phyloP scores from a whole-genome alignment of 37 sponge, comb jelly and placozoan genomes.

The Diacarnus erythraeanus region DNA sequence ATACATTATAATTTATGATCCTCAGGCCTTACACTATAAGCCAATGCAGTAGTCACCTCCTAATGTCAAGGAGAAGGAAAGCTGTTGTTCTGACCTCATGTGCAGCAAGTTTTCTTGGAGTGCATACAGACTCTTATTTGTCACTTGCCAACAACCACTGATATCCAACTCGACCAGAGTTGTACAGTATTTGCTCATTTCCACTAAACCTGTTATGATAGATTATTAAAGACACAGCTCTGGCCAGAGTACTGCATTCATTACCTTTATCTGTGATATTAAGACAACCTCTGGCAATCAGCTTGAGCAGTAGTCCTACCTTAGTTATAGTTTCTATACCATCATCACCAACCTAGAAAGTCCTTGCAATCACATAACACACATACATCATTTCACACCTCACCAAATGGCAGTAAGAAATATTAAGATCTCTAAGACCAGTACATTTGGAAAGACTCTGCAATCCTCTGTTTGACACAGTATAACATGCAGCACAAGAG shows the following conservation, averaged over 20 bases:
- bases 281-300: constrained; percentile 43
- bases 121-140: constrained; percentile 28
- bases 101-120: constrained; percentile 39
- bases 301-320: constrained; percentile 16
- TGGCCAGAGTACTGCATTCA: not conserved
- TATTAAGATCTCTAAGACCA: constrained; percentile 31
- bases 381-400: not conserved
- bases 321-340: constrained; percentile 23
- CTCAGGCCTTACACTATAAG: not conserved
- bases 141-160: constrained; percentile 55
- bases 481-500: constrained; percentile 53
- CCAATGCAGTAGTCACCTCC: constrained; percentile 27
- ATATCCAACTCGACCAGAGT: constrained; percentile 46
- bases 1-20: not conserved
- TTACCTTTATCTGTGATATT: constrained; percentile 44
- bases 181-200: constrained; percentile 18
- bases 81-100: not conserved
- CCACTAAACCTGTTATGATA: constrained; percentile 28
- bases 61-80: not conserved
- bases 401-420: constrained; percentile 69
- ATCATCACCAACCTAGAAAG: constrained; percentile 46
- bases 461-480: constrained; percentile 43
- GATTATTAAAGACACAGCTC: not conserved
- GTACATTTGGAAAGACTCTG: constrained; percentile 24
- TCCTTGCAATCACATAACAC: not conserved